These are phyloP conservation scores for Odocoileus virginianus DNA, from an alignment of 2,113 vertebrate genomes.

Conservation along the genomic window DNA sequence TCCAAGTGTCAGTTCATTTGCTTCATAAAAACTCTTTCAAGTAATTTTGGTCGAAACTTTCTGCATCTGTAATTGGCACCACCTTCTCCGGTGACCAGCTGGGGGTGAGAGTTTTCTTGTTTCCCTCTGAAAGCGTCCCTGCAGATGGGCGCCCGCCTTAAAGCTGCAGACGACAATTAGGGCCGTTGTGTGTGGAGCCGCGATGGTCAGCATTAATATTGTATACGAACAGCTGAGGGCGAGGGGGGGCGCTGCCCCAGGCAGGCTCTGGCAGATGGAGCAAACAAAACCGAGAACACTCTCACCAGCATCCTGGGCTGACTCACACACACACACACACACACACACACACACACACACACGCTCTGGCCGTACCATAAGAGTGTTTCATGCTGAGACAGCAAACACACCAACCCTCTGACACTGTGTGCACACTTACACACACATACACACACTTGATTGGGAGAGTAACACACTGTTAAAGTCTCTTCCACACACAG, in stretches of 20 bases:
- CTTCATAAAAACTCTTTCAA: slow-evolving; percentile 74
- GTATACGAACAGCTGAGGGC: slow-evolving; percentile 95
- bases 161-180: slow-evolving; percentile 86
- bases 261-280: slow-evolving; percentile 96
- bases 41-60: slow-evolving; percentile 82
- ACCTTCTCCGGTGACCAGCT: slow-evolving; percentile 87
- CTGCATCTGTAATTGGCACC: slow-evolving; percentile 86
- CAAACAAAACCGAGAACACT: slow-evolving; percentile 84
- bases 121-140: slow-evolving; percentile 83
- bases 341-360: neutral
- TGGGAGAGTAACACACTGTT: neutral
- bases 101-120: slow-evolving; percentile 81
- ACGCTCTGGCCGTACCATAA: neutral
- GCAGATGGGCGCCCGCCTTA: slow-evolving; percentile 90
- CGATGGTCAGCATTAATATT: slow-evolving; percentile 96
- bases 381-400: neutral
- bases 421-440: neutral
- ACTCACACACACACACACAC: slow-evolving; percentile 59
- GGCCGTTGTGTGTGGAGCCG: slow-evolving; percentile 83
- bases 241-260: slow-evolving; percentile 82
- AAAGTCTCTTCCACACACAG: neutral
- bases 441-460: neutral
- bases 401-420: neutral
- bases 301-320: slow-evolving; percentile 86
- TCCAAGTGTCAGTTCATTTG: slow-evolving; percentile 37